Percentiles rank a stretch among this genome's conserved stretches.
These are phyloP conservation scores for Archocentrus centrarchus DNA, from an alignment of 2,113 vertebrate species.

Conservation along the genomic window DNA sequence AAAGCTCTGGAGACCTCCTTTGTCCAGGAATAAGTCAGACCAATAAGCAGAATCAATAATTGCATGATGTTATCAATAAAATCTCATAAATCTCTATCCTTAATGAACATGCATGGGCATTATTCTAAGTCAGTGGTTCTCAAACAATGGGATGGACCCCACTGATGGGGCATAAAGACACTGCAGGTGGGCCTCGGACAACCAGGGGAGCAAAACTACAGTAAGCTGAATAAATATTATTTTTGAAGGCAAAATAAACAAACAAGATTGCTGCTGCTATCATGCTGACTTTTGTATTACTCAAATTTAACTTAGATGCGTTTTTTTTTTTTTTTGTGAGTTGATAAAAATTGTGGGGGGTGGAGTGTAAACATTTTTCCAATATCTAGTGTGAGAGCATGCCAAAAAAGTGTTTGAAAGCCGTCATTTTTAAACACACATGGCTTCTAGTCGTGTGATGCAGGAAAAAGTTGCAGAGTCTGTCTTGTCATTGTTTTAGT, in stretches of 20 bases:
- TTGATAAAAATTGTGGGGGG: neutral
- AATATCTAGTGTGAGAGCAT: neutral
- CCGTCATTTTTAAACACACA: neutral
- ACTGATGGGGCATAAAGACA: neutral
- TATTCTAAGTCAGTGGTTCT: neutral
- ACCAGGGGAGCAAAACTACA: neutral
- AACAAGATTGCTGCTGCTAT: too few species aligned
- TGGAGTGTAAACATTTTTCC: neutral
- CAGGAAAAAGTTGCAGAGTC: constrained; percentile 1
- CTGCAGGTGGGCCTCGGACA: too few species aligned
- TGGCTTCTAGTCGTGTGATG: neutral
- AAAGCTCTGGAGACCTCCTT: too few species aligned
- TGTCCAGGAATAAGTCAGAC: neutral
- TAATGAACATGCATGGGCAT: neutral
- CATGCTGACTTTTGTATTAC: too few species aligned
- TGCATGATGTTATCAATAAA: too few species aligned
- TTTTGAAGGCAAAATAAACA: too few species aligned
- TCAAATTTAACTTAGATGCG: neutral
- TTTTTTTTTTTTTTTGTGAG: neutral
- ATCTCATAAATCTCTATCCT: too few species aligned
- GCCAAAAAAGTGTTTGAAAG: neutral
- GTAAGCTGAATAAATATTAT: too few species aligned
- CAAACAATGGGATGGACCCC: neutral
- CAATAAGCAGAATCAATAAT: neutral
- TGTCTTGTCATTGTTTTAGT: neutral